Base-by-base conservation (phyloP, 1,140 invertebrate genomes). In the Tenebrio molitor region DNA sequence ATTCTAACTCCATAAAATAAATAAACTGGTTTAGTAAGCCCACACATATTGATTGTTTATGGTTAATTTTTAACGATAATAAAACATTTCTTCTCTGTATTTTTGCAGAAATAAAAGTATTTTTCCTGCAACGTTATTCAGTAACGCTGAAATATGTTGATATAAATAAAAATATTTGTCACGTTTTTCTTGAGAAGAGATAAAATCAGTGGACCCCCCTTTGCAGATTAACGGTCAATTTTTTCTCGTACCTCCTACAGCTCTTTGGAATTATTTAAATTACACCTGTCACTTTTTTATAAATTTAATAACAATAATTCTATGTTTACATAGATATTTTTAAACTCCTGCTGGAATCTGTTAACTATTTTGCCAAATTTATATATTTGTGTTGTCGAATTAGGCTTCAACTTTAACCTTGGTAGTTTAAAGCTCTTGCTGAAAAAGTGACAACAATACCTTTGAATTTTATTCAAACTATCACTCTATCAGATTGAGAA, bases 281-380 rank as follows among this genome's bases (percentile, higher is more conserved):
- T 25, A 58, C 21, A 58, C 23, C 50, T 58, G 50, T 58, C 50
- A 58, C 10, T 58, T 58, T 29, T 58, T 58, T 25, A 25, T 23
- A 29, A 29, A 17, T 17, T 3, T 21, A 50, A 17, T 21, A 50
- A 50, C 44, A 50, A 58, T 29, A 58, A 58, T 29, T 58, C 29
- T 58, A 29, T 25, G 50, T 58, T 58, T 58, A 58, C 50, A 58
- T 58, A 58, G 19, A 14, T 58, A 58, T 58, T 58, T 58, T 12
- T 23, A 58, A 58, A 12, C 50, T 29, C 50, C 50, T 58, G 50
- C 50, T 58, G 50, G 1, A 50, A 21, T 21, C 44, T 50, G 44
- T 14, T 50, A 21, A 19, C 16, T 50, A 50, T 50, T 50, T 5
- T 50, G 15, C 44, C 16, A 10, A 50, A 50, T 50, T 50, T 50